These are phyloP conservation scores for Diachrysia chrysitis DNA, from an alignment of 2,888 invertebrate genomes.

Conservation along the genomic window DNA sequence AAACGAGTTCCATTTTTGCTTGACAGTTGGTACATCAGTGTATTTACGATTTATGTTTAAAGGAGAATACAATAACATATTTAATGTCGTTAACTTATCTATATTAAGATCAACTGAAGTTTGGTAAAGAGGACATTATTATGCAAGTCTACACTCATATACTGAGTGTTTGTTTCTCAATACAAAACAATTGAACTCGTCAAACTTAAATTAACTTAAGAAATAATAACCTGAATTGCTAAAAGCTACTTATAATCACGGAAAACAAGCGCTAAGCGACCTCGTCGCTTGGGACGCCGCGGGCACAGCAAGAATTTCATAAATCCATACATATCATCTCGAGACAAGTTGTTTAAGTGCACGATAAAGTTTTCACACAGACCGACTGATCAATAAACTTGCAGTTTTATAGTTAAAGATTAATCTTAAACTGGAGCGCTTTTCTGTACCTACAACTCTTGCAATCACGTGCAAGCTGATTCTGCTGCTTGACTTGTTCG, in stretches of 20 bases:
- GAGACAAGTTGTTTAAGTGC: constrained; percentile 45
- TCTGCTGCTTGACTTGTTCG: too few relatives aligned
- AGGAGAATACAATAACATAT: neutral
- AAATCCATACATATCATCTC: constrained; percentile 41
- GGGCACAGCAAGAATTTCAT: constrained; percentile 18
- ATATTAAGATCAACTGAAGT: neutral
- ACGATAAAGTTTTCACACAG: constrained; percentile 49
- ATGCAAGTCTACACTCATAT: neutral
- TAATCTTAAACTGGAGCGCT: constrained; percentile 46
- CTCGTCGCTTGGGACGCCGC: neutral
- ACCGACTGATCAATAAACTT: constrained; percentile 50
- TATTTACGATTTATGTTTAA: neutral
- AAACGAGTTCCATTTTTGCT: too few relatives aligned
- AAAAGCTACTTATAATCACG: neutral
- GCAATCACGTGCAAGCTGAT: constrained; percentile 31
- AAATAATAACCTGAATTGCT: neutral
- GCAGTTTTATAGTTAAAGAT: constrained; percentile 51
- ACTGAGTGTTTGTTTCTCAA: neutral
- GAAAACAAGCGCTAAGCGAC: neutral
- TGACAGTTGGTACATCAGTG: neutral
- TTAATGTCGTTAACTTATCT: too few relatives aligned
- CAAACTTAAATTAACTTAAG: neutral
- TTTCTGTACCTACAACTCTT: constrained; percentile 20
- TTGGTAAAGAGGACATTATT: neutral
- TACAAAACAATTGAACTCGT: neutral